Base-by-base conservation (phyloP, 2,888 invertebrate species). In the Dryocosmus kuriphilus region DNA sequence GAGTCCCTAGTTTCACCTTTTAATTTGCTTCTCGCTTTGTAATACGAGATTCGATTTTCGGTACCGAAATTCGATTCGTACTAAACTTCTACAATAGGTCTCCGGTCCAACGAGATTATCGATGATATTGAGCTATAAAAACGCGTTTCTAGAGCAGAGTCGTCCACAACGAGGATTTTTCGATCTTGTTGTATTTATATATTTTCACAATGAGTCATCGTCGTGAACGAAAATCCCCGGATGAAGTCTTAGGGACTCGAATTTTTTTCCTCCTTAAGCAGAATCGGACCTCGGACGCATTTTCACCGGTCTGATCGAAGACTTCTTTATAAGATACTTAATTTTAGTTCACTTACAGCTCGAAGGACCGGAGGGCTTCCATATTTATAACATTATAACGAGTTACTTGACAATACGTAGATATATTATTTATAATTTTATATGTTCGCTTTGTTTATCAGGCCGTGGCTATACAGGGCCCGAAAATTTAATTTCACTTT, bases 381-480 rank as follows among this genome's bases (percentile, higher is more conserved):
- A 86, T 87, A 88, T 86, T 86, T 86, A 86, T 86, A 88, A 85
- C 86, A 83, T 84, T 84, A 86, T 87, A 89, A 89, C 86, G 87
- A 86, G 82, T 88, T 88, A 85, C 85, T 85, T 85, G 81, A 84
- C 82, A 82, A 86, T 87, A 87, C 83, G 86, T 86, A 86, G 82
- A 84, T 88, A 86, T 88, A 87, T 82, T 86, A 82, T 80, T 83
- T 82, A 83, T 84, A 82, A 81, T 82, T 81, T 79, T 82, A 78
- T 80, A 67, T 79, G 75, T 80, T 78, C 77, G 78, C 80, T 82
- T 87, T 85, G 85, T 88, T 74, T 87, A 86, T 89, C 90, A 91
- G 91, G 91, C 91, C 91, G 91, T 91, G 91, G 91, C 91, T 91
- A 90, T 91, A 89, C 91, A 91, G 88, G 90, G 88, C 90, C 91